These are phyloP conservation scores for Rousettus madagascariensis DNA, from an alignment of 2,797 vertebrate species.

Conservation along the genomic window DNA sequence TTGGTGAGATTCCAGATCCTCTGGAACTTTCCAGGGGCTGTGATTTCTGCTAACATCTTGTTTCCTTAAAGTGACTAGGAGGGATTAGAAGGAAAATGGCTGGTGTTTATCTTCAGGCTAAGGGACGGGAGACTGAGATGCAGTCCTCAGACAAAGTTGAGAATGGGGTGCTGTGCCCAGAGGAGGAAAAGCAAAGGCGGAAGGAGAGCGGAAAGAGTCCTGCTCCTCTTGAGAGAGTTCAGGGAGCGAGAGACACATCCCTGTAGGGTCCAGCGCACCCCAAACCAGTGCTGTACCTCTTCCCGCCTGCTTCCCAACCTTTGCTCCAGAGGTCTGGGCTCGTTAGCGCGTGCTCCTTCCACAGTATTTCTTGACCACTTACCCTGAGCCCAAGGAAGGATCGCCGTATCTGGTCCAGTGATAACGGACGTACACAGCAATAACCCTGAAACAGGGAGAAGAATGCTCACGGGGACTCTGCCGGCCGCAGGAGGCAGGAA, in stretches of 20 bases:
- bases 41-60: slow-evolving; percentile 24
- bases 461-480: not conserved
- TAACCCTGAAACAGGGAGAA: not conserved
- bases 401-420: fast-evolving
- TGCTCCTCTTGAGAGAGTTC: not conserved
- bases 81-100: not conserved
- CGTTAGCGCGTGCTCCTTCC: not conserved
- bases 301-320: not conserved
- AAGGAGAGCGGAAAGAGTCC: not conserved
- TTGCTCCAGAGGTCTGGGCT: not conserved
- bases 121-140: not conserved
- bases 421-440: not conserved
- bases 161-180: not conserved
- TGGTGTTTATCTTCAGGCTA: not conserved
- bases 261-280: fast-evolving
- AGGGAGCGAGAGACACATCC: not conserved
- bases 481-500: not conserved
- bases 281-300: not conserved
- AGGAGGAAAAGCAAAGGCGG: not conserved
- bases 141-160: not conserved
- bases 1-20: not conserved
- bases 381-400: not conserved
- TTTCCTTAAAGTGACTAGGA: not conserved
- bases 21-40: not conserved
- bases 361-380: not conserved